Evolutionary conservation across 2,888 invertebrate species (phyloP).

Genomic region (Apamea sordens): DNA sequence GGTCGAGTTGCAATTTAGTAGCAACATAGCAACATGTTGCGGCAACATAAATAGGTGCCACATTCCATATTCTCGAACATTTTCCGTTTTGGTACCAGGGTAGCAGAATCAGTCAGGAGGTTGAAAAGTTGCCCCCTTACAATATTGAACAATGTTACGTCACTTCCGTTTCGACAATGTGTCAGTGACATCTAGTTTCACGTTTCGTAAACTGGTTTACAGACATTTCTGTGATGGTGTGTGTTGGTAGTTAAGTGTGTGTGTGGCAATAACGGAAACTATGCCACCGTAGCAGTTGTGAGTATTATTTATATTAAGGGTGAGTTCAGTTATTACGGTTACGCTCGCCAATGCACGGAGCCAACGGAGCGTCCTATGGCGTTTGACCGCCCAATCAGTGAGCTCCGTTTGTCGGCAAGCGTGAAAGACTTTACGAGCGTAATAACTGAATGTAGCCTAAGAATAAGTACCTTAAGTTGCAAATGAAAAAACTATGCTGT

Average conservation of each 20-base stretch:
- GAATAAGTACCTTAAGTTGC: background rate
- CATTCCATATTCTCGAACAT: background rate
- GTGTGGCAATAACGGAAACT: background rate
- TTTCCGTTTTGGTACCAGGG: background rate
- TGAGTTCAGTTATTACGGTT: constrained; percentile 3
- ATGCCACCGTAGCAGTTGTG: background rate
- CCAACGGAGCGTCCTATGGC: background rate
- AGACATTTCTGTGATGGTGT: background rate
- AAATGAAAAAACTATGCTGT: background rate
- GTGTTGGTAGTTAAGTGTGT: background rate
- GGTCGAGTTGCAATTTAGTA: background rate
- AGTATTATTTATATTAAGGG: background rate
- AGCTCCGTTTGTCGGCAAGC: too few relatives aligned
- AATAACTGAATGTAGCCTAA: background rate
- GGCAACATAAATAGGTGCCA: background rate
- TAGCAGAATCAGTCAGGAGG: background rate
- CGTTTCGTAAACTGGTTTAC: background rate
- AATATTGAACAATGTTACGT: background rate
- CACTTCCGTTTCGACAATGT: background rate
- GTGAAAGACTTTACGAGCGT: background rate
- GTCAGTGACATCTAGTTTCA: background rate
- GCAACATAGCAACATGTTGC: background rate
- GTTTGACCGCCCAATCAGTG: background rate
- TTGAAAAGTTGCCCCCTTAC: background rate
- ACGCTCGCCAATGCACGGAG: background rate